These are phyloP conservation scores for Pseudotriccus pelzelni DNA, from an alignment of 2,797 vertebrate genomes.

Conservation along the genomic window DNA sequence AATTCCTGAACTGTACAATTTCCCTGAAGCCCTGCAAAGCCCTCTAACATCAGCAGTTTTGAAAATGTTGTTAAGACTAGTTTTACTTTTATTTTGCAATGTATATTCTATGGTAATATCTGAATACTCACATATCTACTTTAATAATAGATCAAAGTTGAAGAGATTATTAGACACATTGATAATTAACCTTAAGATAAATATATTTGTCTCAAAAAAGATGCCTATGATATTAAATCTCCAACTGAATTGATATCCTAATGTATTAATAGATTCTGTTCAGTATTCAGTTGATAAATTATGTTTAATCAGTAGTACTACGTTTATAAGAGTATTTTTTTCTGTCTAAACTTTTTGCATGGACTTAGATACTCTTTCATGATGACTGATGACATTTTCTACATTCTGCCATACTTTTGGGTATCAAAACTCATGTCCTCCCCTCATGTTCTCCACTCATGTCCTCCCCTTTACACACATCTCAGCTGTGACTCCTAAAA, in stretches of 20 bases:
- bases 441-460: background rate
- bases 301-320: background rate
- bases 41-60: background rate
- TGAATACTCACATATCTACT: background rate
- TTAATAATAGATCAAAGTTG: background rate
- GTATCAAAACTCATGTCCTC: background rate
- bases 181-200: background rate
- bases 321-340: background rate
- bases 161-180: background rate
- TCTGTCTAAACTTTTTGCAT: background rate
- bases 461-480: rapidly evolving
- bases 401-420: background rate
- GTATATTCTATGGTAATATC: background rate
- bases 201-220: background rate
- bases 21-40: background rate
- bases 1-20: background rate
- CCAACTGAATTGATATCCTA: background rate
- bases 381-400: background rate
- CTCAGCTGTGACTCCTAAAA: background rate
- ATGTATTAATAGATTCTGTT: background rate
- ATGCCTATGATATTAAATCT: background rate
- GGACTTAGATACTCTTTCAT: background rate
- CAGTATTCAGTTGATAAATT: background rate
- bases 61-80: background rate
- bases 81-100: background rate